Conservation (phyloP, 1,140 invertebrate species). For the Coptotermes formosanus region DNA sequence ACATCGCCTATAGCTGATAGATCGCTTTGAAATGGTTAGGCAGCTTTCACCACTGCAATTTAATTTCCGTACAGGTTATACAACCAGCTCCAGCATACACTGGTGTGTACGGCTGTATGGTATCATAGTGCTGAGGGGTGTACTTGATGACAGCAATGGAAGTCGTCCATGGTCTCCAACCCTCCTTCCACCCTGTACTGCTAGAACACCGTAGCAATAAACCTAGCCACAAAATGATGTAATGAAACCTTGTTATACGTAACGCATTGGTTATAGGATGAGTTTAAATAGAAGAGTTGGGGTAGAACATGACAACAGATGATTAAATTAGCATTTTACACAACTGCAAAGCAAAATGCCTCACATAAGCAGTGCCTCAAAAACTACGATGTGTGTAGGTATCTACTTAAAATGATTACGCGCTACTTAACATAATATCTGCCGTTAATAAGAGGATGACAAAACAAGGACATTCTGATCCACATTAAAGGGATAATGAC, state of each 20-base stretch:
- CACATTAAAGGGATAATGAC: neutral
- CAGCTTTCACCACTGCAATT: slow-evolving; percentile 10
- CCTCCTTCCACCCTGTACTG: neutral
- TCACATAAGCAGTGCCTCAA: neutral
- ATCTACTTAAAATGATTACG: neutral
- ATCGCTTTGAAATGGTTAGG: neutral
- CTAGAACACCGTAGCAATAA: neutral
- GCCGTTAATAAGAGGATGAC: neutral
- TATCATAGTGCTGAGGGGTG: neutral
- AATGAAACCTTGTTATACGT: slow-evolving; percentile 13
- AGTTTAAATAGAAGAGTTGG: neutral
- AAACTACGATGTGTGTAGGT: neutral
- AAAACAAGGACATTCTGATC: neutral
- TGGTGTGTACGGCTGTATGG: neutral
- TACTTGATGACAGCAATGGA: neutral
- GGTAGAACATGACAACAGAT: neutral
- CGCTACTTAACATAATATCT: neutral
- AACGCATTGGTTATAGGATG: neutral
- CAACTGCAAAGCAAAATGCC: neutral
- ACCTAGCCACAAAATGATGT: slow-evolving; percentile 3
- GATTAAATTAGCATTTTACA: slow-evolving; percentile 17
- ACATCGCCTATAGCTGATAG: neutral
- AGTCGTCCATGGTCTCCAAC: neutral
- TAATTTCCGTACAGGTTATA: slow-evolving; percentile 14
- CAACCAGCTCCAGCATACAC: neutral